Evolutionary conservation across 2,113 vertebrate genomes (phyloP).

Genomic region (Etheostoma cragini): DNA sequence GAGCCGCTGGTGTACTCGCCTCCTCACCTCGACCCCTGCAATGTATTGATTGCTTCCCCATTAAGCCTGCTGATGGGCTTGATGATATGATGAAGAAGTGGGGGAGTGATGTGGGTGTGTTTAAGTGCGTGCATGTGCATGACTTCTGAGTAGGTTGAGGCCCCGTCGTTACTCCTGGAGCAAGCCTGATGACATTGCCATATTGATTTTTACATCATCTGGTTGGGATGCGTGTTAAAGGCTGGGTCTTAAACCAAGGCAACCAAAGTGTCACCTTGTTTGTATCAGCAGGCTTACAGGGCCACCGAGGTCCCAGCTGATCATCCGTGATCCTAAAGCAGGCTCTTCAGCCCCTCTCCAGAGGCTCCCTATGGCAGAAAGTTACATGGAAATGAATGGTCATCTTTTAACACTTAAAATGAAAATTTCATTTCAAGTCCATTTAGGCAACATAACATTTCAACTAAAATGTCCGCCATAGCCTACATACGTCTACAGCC

Average conservation of each 20-base stretch:
- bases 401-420: too few species aligned
- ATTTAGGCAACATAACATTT: too few species aligned
- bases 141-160: constrained; percentile 54
- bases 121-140: constrained; percentile 53
- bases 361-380: too few species aligned
- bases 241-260: constrained; percentile 63
- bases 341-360: too few species aligned
- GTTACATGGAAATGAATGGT: too few species aligned
- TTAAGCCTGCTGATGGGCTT: constrained; percentile 74
- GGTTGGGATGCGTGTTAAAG: constrained; percentile 55
- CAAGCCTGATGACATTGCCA: constrained; percentile 65
- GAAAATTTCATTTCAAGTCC: too few species aligned
- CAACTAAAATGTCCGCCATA: too few species aligned
- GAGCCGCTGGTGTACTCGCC: constrained; percentile 39
- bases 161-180: constrained; percentile 59
- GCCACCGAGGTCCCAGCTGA: constrained; percentile 28
- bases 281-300: constrained; percentile 63
- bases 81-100: constrained; percentile 75
- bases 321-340: neutral
- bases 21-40: constrained; percentile 64
- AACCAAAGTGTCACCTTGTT: constrained; percentile 73
- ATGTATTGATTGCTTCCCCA: constrained; percentile 73
- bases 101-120: constrained; percentile 26
- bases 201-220: constrained; percentile 83
- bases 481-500: too few species aligned